Percentiles rank a stretch among this genome's conserved stretches.
Evolutionary conservation across 2,888 invertebrate genomes (phyloP).

Genomic region (Phalera bucephala): DNA sequence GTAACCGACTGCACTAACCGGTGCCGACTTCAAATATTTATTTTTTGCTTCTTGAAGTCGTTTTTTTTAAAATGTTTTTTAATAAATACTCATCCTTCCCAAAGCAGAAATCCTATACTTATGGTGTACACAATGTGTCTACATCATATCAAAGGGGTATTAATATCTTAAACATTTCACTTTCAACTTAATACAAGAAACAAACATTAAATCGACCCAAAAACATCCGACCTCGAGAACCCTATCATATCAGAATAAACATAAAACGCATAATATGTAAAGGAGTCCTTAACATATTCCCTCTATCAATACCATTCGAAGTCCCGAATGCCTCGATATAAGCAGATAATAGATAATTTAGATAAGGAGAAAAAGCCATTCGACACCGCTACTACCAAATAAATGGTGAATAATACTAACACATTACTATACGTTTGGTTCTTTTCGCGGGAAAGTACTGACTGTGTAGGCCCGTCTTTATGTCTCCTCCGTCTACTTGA

Average conservation of each 20-base stretch:
- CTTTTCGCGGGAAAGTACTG: conserved; percentile 12
- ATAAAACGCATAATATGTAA: conserved; percentile 37
- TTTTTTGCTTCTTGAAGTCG: too few relatives aligned
- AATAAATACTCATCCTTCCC: too few relatives aligned
- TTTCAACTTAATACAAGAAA: too few relatives aligned
- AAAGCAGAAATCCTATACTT: too few relatives aligned
- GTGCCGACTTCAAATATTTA: too few relatives aligned
- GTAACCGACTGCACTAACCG: too few relatives aligned
- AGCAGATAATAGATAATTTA: conserved; percentile 66
- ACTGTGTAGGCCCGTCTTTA: conserved; percentile 35
- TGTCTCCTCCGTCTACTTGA: conserved; percentile 49
- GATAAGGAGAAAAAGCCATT: conserved; percentile 68
- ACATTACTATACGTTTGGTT: conserved; percentile 29
- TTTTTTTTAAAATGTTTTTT: too few relatives aligned
- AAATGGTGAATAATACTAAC: conserved; percentile 58
- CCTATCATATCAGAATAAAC: conserved; percentile 28
- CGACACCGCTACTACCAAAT: conserved; percentile 41
- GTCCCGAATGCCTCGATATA: conserved; percentile 38
- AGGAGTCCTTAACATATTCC: conserved; percentile 37
- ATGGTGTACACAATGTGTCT: too few relatives aligned
- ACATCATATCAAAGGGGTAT: too few relatives aligned
- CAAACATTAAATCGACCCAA: too few relatives aligned
- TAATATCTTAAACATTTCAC: too few relatives aligned
- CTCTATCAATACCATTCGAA: conserved; percentile 44
- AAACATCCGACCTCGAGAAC: too few relatives aligned